phyloP scores from a whole-genome alignment of 1,140 invertebrate species.

The Cardiocondyla obscurior region DNA sequence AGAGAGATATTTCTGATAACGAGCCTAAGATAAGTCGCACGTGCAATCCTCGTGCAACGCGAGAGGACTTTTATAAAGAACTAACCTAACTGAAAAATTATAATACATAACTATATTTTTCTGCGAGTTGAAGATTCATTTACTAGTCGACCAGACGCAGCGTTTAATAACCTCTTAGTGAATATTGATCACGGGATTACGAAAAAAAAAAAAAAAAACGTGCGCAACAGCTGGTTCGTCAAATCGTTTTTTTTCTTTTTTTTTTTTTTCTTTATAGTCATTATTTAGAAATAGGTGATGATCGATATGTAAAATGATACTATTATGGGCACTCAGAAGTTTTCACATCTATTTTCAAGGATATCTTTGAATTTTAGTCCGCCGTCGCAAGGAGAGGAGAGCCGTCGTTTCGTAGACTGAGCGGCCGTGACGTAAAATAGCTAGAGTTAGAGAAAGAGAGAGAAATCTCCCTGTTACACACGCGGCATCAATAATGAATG shows the following conservation, averaged over 20 bases:
- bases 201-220: neutral
- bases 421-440: neutral
- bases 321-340: neutral
- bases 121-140: neutral
- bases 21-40: neutral
- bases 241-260: neutral
- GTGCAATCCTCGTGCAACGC: neutral
- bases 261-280: neutral
- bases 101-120: neutral
- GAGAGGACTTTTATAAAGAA: no score
- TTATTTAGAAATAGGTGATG: constrained; percentile 2
- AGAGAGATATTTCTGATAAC: neutral
- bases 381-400: neutral
- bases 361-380: constrained; percentile 64
- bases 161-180: neutral
- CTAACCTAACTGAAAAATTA: neutral
- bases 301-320: constrained; percentile 27
- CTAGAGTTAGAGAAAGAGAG: neutral
- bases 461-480: constrained; percentile 33
- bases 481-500: constrained; percentile 65
- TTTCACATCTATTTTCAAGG: constrained; percentile 32
- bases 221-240: neutral
- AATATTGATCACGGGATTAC: neutral
- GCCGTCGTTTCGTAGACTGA: neutral
- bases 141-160: neutral